Evolutionary conservation across 2,888 invertebrate species (phyloP).

Genomic region (Lysandra coridon): DNA sequence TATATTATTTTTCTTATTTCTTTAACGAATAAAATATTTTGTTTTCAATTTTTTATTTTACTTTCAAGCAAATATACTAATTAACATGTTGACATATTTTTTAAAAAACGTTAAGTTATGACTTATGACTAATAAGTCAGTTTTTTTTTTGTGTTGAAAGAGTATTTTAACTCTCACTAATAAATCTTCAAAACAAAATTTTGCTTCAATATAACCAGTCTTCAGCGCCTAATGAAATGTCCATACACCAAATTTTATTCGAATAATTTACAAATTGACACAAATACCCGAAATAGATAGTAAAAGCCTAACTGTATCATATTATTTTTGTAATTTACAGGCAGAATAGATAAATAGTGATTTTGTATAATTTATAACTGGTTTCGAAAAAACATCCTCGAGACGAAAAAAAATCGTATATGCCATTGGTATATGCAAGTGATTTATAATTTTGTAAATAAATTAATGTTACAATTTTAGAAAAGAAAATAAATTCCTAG

Average conservation of each 20-base stretch:
- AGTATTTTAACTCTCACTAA: neutral
- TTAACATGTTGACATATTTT: too few species aligned
- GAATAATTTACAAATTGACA: constrained; percentile 7
- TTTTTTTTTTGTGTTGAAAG: neutral
- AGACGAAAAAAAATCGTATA: constrained; percentile 25
- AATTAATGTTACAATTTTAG: constrained; percentile 15
- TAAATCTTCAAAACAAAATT: neutral
- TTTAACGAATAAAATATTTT: neutral
- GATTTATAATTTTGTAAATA: constrained; percentile 9
- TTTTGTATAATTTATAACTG: neutral
- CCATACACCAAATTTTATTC: neutral
- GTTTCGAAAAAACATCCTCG: neutral
- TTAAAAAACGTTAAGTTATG: too few species aligned
- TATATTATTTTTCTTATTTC: neutral
- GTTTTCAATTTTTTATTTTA: neutral
- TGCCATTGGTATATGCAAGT: neutral
- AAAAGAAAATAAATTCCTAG: constrained; percentile 32
- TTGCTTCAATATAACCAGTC: neutral
- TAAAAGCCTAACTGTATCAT: neutral
- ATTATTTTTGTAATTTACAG: neutral
- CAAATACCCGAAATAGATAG: neutral
- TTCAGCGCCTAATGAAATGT: neutral
- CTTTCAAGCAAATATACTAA: too few species aligned
- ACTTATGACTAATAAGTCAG: too few species aligned
- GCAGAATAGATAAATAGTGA: neutral